Base-by-base conservation (phyloP, 2,888 invertebrate genomes). In the Xanthorhoe designata region DNA sequence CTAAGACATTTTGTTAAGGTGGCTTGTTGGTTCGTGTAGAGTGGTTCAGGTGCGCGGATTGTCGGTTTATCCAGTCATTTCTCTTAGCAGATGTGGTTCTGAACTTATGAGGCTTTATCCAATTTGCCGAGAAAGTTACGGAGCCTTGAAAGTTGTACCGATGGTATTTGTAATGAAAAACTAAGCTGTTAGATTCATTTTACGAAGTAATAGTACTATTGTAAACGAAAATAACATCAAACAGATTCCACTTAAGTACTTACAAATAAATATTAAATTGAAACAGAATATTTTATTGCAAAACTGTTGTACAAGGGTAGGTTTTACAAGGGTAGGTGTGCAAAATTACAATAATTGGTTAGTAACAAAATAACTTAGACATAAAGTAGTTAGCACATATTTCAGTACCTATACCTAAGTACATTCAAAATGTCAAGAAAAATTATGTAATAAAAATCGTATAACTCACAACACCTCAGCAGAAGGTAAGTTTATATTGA, bases 51-150 rank as follows among this genome's bases (percentile, higher is more conserved):
- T 91, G 90, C 73, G 78, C 74, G 75, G 77, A 80, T 83, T 81
- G 78, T 75, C 81, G 81, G 79, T 77, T 88, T 86, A 89, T 85
- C 86, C 85, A 82, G 84, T 77, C 85, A 84, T 89, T 88, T 85
- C 73, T 89, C 87, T 86, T 79, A 76, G 77, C 79, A 82, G 81
- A 83, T 83, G 84, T 81, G 81, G 81, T 81, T 77, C 76, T 65
- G 74, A 82, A 80, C 82, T 74, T 80, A 82, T 79, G 72, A 76
- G 85, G 84, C 85, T 86, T 85, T 84, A 75, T 72, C 61, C 68
- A 70, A 75, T 75, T 73, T 73, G 66, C 49, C 53, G 68, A 55
- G 70, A 71, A 74, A 76, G 71, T 68, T 64, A 68, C 67, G 57
- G 54, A 63, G 51, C 52, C 64, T 29, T 29, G 29, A 66, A 63